These are phyloP conservation scores for Centropyge bicolor DNA, from an alignment of 2,797 vertebrate species.

Conservation along the genomic window DNA sequence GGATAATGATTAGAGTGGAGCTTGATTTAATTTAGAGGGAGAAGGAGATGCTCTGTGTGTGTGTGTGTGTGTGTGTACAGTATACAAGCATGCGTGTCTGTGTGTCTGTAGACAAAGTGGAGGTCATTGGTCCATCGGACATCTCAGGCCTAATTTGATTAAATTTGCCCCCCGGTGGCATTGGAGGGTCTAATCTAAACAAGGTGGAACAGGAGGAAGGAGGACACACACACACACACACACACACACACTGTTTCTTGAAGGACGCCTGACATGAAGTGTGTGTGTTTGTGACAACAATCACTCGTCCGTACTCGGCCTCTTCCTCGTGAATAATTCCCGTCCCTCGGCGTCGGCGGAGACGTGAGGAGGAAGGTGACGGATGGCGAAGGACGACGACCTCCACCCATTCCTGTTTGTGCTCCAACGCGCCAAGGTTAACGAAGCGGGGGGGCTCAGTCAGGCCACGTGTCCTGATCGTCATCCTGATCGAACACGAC, in stretches of 20 bases:
- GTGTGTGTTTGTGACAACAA: constrained; percentile 14
- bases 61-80: neutral
- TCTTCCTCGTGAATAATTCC: neutral
- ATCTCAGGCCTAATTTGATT: constrained; percentile 71
- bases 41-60: neutral
- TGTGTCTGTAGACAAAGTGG: constrained; percentile 30
- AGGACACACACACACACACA: constrained; percentile 12
- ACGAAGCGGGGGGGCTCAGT: neutral
- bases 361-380: neutral
- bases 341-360: neutral
- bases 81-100: neutral
- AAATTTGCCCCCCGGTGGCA: constrained; percentile 53
- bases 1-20: constrained; percentile 46
- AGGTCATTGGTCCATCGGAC: constrained; percentile 59
- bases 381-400: neutral
- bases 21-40: constrained; percentile 52
- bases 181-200: constrained; percentile 50
- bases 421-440: constrained; percentile 4
- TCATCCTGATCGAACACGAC: constrained; percentile 21
- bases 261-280: constrained; percentile 31
- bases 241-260: neutral
- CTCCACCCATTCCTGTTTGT: constrained; percentile 25
- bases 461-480: neutral
- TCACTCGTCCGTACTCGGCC: neutral
- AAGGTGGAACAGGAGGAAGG: constrained; percentile 47